A percentile compares a stretch with the other conserved stretches of the same genome.
Conservation (phyloP, 2,888 invertebrate genomes). For the Saturnia japonica region DNA sequence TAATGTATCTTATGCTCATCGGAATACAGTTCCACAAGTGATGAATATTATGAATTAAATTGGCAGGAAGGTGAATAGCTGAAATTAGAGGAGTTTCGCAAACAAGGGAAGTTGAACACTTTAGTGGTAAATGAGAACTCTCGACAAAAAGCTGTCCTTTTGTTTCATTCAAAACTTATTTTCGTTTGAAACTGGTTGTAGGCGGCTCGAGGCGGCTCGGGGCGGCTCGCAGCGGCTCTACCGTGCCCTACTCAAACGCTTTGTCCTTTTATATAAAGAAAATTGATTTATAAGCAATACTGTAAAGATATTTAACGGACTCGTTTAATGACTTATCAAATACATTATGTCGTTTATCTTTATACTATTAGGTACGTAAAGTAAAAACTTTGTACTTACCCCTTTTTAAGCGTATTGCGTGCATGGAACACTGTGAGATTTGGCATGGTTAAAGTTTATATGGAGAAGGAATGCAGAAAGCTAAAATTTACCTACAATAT, state of each 20-base stretch:
- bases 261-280: not conserved
- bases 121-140: constrained; percentile 18
- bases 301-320: not conserved
- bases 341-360: too few relatives aligned
- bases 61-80: constrained; percentile 25
- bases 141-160: constrained; percentile 12
- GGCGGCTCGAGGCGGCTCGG: not conserved
- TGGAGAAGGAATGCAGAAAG: too few relatives aligned
- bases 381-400: too few relatives aligned
- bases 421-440: too few relatives aligned
- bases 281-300: not conserved
- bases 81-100: constrained; percentile 37
- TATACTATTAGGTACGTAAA: too few relatives aligned
- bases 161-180: constrained; percentile 12
- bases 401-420: too few relatives aligned
- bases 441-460: too few relatives aligned
- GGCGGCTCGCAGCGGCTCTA: not conserved
- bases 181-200: not conserved
- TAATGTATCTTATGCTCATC: not conserved
- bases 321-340: not conserved
- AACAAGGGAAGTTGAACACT: constrained; percentile 34
- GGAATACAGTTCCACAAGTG: not conserved
- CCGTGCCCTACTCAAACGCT: not conserved
- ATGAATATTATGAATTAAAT: constrained; percentile 15
- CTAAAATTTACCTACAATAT: too few relatives aligned